A percentile compares a stretch with the other conserved stretches of the same genome.
Evolutionary conservation across 2,797 vertebrate genomes (phyloP).

Genomic region (Parauchenoglanis punctatus): DNA sequence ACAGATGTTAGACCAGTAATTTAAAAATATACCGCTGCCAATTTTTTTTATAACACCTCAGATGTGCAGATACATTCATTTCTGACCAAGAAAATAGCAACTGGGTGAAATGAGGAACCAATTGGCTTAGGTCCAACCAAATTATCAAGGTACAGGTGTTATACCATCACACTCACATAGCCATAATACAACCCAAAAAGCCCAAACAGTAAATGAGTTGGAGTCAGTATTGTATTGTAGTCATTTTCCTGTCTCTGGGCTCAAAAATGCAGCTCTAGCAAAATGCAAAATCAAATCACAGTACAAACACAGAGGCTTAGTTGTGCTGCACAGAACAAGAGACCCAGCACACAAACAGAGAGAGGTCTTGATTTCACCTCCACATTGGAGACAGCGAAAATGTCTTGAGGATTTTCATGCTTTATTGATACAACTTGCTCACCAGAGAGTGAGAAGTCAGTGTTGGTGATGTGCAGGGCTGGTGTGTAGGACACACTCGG

Average conservation of each 20-base stretch:
- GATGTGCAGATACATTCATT: neutral
- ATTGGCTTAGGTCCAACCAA: neutral
- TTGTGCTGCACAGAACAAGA: slow-evolving; percentile 12
- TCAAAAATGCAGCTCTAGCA: slow-evolving; percentile 31
- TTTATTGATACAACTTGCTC: slow-evolving; percentile 57
- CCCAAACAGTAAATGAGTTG: neutral
- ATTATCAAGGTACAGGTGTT: neutral
- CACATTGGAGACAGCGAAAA: neutral
- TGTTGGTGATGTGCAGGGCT: slow-evolving; percentile 91
- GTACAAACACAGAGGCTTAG: slow-evolving; percentile 19
- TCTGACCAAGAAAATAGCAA: slow-evolving; percentile 5
- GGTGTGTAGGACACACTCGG: slow-evolving; percentile 96
- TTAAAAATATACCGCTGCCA: slow-evolving; percentile 7
- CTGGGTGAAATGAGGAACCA: neutral
- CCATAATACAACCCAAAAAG: neutral
- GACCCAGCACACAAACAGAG: slow-evolving; percentile 2
- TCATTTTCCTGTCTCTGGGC: neutral
- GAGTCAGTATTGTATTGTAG: neutral
- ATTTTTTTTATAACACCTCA: neutral
- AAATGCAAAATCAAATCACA: slow-evolving; percentile 40
- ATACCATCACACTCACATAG: neutral
- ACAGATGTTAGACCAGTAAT: neutral
- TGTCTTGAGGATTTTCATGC: neutral
- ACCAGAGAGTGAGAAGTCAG: slow-evolving; percentile 97
- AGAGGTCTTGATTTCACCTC: slow-evolving; percentile 6